Base-by-base conservation (phyloP, 2,888 invertebrate species). In the Cataglyphis livida region DNA sequence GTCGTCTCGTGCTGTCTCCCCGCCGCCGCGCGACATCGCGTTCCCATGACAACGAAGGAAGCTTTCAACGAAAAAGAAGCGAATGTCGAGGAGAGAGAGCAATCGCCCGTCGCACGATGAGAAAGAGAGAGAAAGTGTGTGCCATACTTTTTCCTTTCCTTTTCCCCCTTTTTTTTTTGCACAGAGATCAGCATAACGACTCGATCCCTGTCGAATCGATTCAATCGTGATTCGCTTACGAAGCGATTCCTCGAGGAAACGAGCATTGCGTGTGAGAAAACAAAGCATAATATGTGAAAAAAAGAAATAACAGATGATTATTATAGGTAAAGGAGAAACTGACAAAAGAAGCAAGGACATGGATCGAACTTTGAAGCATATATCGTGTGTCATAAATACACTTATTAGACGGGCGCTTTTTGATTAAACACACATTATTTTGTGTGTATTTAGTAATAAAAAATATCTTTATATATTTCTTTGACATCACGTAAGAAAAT, bases 1-100 rank as follows among this genome's bases (percentile, higher is more conserved):
- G 78, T 65, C 70, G 87, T 85, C 84, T 84, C 87, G 81, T 82
- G 82, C 85, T 68, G 41, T 83, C 70, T 21, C 79, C 78, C 81
- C 15, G 32, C 41, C 54, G 18, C 66, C 59, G 21, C 54, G 76
- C 44, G 59, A 44, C 41, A 68, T 83, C 78, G 48, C 87, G 90
- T 89, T 88, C 81, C 84, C 85, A 82, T 38, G 90, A 84, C 90
- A 28, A 89, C 90, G 41, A 65, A 85, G 85, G 59, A 85, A 76
- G 65, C 83, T 83, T 74, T 74, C 35, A 79, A 78, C 79, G 79
- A 81, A 85, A 85, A 87, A 84, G 66, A 71, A 81, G 7, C 65
- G 48, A 68, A 32, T 38, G 51, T 12, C 10, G 38, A 32, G 32
- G 12, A 38, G 41, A 38, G 41, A 59, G 48, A 71, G 48, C 32